Base-by-base conservation (phyloP, 2,113 vertebrate genomes). In the Lasiurus borealis region DNA sequence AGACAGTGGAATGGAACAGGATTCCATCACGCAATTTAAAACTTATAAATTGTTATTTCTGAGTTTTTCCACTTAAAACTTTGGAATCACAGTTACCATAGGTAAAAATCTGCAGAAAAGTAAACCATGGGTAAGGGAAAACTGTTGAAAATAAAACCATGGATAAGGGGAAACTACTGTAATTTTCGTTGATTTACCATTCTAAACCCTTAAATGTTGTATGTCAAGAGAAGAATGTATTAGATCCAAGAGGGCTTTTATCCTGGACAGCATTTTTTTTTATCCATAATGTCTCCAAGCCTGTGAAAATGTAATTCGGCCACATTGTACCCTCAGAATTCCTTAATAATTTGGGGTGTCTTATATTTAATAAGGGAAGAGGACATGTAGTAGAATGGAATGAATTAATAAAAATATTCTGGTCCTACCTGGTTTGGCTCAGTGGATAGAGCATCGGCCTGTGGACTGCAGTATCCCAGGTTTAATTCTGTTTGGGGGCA, bases 321-420 rank as follows among this genome's bases (percentile, higher is more conserved):
- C n/a, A 87, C 5, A 77, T 85, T 1, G 2, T 66, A 9, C 36
- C 88, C 40, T 91, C 85, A 88, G 8, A 91, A 77, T 62, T 88
- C 12, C 68, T 72, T 82, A n/a, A 81, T 52, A 54, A 85, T 57
- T n/a, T 50, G 23, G 25, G 8, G 1, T 91, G 16, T 3, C 7
- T 81, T 93, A 29, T 52, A 64, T 75, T 16, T 62, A 80, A 71
- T 15, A 77, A 85, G 16, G 52, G 73, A 27, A 3, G 0, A 8
- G 5, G 50, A 2, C n/a, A 3, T 11, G 5, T 52, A 18, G n/a
- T 14, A 6, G 0, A 8, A 0, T 13, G 2, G 3, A 77, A 9
- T 11, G 27, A 40, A 92, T 46, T 21, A 46, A 75, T 34, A 89
- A 81, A 66, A 82, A 87, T 64, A 97, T 48, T 91, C 40, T 71